phyloP scores from a whole-genome alignment of 2,888 invertebrate genomes.

The Leucoptera coffeella region DNA sequence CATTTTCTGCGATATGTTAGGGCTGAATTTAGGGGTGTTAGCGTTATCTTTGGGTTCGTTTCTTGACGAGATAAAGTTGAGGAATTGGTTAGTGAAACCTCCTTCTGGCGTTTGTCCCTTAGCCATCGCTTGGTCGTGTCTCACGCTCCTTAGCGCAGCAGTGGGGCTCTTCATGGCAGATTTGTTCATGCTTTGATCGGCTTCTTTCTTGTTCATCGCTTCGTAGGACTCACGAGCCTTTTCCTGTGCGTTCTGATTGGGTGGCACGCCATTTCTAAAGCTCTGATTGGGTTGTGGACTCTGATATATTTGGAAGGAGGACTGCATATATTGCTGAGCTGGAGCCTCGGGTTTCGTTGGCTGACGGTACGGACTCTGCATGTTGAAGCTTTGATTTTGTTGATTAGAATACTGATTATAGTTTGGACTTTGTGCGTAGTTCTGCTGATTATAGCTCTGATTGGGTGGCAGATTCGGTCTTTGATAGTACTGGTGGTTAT shows the following conservation, averaged over 20 bases:
- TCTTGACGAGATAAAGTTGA: conserved; percentile 41
- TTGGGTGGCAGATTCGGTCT: conserved; percentile 10
- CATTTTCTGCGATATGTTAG: conserved; percentile 45
- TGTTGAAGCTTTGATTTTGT: conserved; percentile 10
- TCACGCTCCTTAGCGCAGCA: conserved; percentile 31
- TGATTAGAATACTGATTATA: conserved; percentile 9
- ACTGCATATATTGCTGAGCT: neutral
- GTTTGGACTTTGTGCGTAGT: conserved; percentile 6
- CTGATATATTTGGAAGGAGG: conserved; percentile 36
- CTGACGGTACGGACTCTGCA: conserved; percentile 6
- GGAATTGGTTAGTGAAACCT: conserved; percentile 43
- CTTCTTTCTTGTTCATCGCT: conserved; percentile 16
- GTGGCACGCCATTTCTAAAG: conserved; percentile 16
- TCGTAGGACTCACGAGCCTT: conserved; percentile 6
- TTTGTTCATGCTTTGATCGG: conserved; percentile 9
- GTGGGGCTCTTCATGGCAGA: conserved; percentile 22
- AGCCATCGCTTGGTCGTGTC: conserved; percentile 36
- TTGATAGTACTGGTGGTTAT: conserved; percentile 8
- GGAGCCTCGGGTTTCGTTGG: conserved; percentile 14
- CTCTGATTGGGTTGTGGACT: conserved; percentile 27
- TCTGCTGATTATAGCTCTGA: conserved; percentile 23
- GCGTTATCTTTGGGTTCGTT: conserved; percentile 50
- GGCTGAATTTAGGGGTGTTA: conserved; percentile 49
- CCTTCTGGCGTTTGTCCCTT: conserved; percentile 37
- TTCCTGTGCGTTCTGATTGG: conserved; percentile 15